phyloP scores from a whole-genome alignment of 1,140 invertebrate genomes.

The Microplitis demolitor region DNA sequence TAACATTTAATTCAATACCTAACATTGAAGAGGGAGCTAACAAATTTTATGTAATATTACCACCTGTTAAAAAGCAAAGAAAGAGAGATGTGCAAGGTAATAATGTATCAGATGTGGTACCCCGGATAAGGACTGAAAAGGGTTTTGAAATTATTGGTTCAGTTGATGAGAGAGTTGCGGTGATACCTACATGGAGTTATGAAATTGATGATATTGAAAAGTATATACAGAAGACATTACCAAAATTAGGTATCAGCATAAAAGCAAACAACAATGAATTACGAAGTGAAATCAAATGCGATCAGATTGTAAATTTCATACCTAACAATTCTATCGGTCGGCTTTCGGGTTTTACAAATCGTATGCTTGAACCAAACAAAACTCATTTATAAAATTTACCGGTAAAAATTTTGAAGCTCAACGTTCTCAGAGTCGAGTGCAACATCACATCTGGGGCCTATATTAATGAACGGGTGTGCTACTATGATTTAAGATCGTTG shows the following conservation, averaged over 20 bases:
- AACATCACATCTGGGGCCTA: not conserved
- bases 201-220: slow-evolving; percentile 42
- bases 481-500: not conserved
- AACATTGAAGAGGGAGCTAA: slow-evolving; percentile 43
- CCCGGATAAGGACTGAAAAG: too few species aligned
- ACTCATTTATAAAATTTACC: too few species aligned
- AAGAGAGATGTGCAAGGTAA: slow-evolving; percentile 35
- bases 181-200: slow-evolving; percentile 47
- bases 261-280: not conserved
- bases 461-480: not conserved
- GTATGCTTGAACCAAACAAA: too few species aligned
- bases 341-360: too few species aligned
- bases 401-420: not conserved
- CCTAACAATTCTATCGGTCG: too few species aligned
- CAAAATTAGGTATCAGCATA: not conserved
- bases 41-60: slow-evolving; percentile 40
- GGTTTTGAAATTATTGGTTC: too few species aligned
- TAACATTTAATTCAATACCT: slow-evolving; percentile 49
- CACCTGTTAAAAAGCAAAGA: not conserved
- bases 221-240: slow-evolving; percentile 15
- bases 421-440: not conserved
- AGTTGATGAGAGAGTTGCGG: slow-evolving; percentile 36
- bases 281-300: not conserved
- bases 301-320: too few species aligned
- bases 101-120: too few species aligned